Evolutionary conservation across 2,888 invertebrate species (phyloP), one percentile per base, ranked within the genome.

Genomic region (Synergus umbraculus): DNA sequence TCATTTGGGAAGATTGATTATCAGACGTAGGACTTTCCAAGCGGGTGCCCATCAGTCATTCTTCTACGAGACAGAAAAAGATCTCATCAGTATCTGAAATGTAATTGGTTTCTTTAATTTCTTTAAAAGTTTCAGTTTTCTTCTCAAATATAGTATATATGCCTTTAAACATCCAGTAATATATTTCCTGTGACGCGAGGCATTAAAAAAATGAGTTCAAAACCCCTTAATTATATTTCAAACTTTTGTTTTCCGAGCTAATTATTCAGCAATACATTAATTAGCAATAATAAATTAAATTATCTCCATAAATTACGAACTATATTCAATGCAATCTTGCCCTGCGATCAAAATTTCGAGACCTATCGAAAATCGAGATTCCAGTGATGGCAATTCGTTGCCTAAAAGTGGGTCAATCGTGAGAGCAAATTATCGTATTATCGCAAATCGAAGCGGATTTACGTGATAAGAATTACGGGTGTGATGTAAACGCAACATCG

Each of bases 1-100:
- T 73, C 54, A 49, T 73, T 54, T 15, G 73, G 77, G 81, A 76
- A 81, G 82, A 83, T 83, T 82, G 82, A 83, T 83, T 81, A 79
- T 80, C 81, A 73, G 73, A 44, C 77, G 66, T 76, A 77, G 41
- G 77, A 82, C 83, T 80, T 76, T 78, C 12, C 73, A 49, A 49
- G 78, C 80, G 76, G 73, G 54, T 76, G 79, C 64, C 76, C 82
- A 82, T 83, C 78, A 79, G 79, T 83, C 82, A 82, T 83, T 81
- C 82, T 80, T 78, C 54, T 46, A 73, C 54, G 54, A 73, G 73
- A 73, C 73, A 73, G 49, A 54, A 73, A 80, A 80, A 79, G 79
- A 82, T 83, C 83, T 83, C 82, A 81, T 83, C 81, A 78, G 80
- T 37, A 73, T 73, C 54, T 54, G 9, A 49, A 73, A 69, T 54